Evolutionary conservation across 2,888 invertebrate species (phyloP), one percentile per base, ranked within the genome.

Genomic region (Tanypteryx hageni): DNA sequence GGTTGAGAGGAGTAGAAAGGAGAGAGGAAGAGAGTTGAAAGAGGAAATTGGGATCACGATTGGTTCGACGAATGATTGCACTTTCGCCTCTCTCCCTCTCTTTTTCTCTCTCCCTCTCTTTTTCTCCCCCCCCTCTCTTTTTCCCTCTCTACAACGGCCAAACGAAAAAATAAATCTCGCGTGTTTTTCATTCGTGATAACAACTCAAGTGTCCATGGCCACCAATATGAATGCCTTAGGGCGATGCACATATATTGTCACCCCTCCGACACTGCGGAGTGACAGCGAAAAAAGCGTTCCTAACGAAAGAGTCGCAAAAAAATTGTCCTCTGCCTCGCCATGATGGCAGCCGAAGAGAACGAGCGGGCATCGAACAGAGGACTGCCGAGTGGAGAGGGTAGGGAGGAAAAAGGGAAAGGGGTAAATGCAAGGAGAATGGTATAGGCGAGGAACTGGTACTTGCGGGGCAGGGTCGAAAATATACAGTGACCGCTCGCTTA

Each of bases 11-110:
- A 44, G 68, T n/a, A 68, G 68, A 44, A 44, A 44, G 44, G 44
- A 44, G 68, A 68, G 84, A 83, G 61, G 59, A 27, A 59, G 61
- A 31, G 68, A 0, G 44, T 64, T 22, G 89, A 7, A 64, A 14
- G n/a, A 44, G 89, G 64, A 89, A 89, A 89, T 89, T 89, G 89
- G 89, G 64, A 89, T 86, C 31, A 61, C 86, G 61, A 86, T 86
- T n/a, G 86, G 61, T 61, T 31, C 89, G 57, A 4, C 89, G 68
- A 59, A 68, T 89, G 89, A 89, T 89, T 89, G 89, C 89, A 89
- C 64, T 82, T 83, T 57, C n/a, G 83, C 22, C 31, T 16, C 27
- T 31, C 82, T 16, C 31, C 14, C 27, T 27, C 16, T 13, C 18
- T 83, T 56, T 44, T 83, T 57, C 56, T 57, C 83, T n/a, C 83